These are phyloP conservation scores for Calameuta pallipes DNA, from an alignment of 2,888 invertebrate species.

Conservation along the genomic window DNA sequence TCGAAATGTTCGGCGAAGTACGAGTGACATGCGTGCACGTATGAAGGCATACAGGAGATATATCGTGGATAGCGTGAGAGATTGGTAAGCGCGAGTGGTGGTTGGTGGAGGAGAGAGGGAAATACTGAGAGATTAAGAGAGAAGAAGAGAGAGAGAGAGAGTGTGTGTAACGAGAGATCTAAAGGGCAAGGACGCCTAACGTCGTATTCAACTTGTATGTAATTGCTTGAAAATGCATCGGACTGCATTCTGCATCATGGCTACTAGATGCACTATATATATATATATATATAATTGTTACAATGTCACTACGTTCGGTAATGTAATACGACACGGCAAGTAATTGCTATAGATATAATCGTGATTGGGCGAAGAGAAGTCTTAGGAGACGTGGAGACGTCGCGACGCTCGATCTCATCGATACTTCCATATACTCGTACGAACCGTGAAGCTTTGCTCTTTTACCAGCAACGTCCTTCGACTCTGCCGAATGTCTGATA, in stretches of 20 bases:
- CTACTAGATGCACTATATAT: not conserved
- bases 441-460: not conserved
- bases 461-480: not conserved
- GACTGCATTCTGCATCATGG: not conserved
- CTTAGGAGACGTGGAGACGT: not conserved
- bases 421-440: not conserved
- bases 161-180: constrained; percentile 34
- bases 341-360: not conserved
- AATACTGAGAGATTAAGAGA: not conserved
- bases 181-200: constrained; percentile 43
- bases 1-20: not conserved
- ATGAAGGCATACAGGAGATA: not conserved
- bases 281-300: not conserved
- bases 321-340: not conserved
- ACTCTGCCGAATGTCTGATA: not conserved
- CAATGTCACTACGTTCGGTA: not conserved
- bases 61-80: not conserved
- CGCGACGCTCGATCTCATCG: not conserved
- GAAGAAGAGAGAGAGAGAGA: constrained; percentile 15
- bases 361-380: not conserved
- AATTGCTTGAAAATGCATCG: not conserved
- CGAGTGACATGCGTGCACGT: not conserved
- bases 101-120: not conserved
- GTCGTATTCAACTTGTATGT: not conserved
- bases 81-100: not conserved